A percentile compares a stretch with the other conserved stretches of the same genome.
phyloP scores from a whole-genome alignment of 1,140 invertebrate genomes.

The Myzus persicae region DNA sequence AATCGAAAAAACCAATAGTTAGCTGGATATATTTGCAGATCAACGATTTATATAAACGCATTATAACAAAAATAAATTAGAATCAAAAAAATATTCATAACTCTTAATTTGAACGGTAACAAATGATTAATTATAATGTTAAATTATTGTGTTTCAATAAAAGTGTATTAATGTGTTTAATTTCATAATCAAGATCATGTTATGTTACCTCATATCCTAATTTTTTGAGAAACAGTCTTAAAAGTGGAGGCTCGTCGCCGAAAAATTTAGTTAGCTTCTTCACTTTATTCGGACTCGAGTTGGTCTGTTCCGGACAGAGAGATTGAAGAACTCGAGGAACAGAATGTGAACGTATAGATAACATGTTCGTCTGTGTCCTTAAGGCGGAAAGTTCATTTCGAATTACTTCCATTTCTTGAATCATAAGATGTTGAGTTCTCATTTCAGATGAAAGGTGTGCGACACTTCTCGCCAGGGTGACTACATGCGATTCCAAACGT shows the following conservation, averaged over 20 bases:
- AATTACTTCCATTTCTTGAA: constrained; percentile 88
- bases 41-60: background rate
- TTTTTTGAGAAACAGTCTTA: constrained; percentile 89
- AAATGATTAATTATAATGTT: too few relatives aligned
- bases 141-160: too few relatives aligned
- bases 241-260: constrained; percentile 88
- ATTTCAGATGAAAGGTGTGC: constrained; percentile 92
- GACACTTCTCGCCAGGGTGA: constrained; percentile 89
- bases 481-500: constrained; percentile 88
- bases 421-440: constrained; percentile 87
- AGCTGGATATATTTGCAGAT: background rate
- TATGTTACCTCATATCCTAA: constrained; percentile 86
- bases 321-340: constrained; percentile 62
- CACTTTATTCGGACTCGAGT: constrained; percentile 81
- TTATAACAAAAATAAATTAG: background rate
- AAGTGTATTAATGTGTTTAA: too few relatives aligned
- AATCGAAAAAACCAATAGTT: constrained; percentile 60
- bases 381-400: constrained; percentile 83
- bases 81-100: background rate
- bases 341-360: constrained; percentile 67
- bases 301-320: constrained; percentile 64
- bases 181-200: background rate
- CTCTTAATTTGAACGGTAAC: too few relatives aligned
- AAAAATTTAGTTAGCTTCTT: constrained; percentile 91
- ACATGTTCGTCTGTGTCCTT: constrained; percentile 73